phyloP scores from a whole-genome alignment of 1,140 invertebrate genomes.

The Ptiloglossa arizonensis region DNA sequence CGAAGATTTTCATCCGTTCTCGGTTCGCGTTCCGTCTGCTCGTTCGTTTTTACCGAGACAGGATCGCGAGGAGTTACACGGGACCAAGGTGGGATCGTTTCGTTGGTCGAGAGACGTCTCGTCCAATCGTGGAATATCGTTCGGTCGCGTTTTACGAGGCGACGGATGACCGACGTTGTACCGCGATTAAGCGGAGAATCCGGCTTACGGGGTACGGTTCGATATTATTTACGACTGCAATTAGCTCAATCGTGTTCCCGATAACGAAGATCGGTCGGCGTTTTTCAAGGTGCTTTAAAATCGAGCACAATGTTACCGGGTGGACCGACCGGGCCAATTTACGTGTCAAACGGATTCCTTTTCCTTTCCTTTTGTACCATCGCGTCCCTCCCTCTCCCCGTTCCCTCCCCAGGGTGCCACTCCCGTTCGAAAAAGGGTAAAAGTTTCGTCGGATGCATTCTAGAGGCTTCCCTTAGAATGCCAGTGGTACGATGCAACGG shows the following conservation, averaged over 20 bases:
- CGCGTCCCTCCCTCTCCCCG: neutral
- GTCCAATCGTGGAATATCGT: constrained; percentile 35
- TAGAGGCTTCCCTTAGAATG: constrained; percentile 52
- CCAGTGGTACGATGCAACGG: constrained; percentile 15
- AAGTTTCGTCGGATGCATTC: constrained; percentile 23
- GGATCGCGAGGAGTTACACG: constrained; percentile 27
- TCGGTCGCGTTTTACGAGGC: constrained; percentile 44
- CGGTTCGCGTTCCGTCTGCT: no score
- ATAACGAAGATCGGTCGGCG: constrained; percentile 14
- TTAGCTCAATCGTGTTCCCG: constrained; percentile 23
- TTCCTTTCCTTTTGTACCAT: no score
- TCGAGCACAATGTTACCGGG: neutral
- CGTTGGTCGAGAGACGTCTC: constrained; percentile 26
- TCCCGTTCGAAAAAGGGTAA: constrained; percentile 25
- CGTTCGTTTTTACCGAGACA: neutral
- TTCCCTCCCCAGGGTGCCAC: no score
- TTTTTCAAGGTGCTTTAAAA: neutral
- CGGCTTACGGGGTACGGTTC: constrained; percentile 8
- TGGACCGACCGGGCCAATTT: neutral
- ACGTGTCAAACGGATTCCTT: neutral
- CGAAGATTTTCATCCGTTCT: no score
- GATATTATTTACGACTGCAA: constrained; percentile 40
- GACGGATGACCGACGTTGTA: constrained; percentile 5
- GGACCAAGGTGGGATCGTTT: constrained; percentile 29
- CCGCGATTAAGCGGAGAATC: constrained; percentile 1